Evolutionary conservation across 53 echinoderm and acorn worm species (phyloP), one percentile per base, ranked within the genome.

Genomic region (Echinometra lucunter): DNA sequence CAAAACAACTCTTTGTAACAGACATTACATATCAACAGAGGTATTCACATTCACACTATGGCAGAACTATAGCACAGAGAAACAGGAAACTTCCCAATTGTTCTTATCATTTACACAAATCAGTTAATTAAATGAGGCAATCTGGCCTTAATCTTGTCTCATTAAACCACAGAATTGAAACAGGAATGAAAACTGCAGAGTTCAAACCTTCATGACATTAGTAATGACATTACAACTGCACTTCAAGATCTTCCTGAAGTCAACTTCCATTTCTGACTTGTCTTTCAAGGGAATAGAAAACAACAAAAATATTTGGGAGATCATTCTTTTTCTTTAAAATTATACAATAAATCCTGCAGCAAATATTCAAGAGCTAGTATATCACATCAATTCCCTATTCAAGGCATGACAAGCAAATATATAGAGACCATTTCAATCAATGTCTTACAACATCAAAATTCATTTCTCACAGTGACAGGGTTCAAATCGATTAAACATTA

Each of bases 81-180:
- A n/a, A 85, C n/a, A 85, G 85, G 85, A 53, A 85, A 85, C 12
- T 85, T 85, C 17, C 30, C 45, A 85, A 27, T 85, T 85, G 47
- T 47, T 49, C 49, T 85, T 85, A 85, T 85, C 85, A 49, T n/a
- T 11, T n/a, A 49, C n/a, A n/a, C 85, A 85, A 85, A 85, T 85
- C 85, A 85, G 0, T 49, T 12, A 85, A 85, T 85, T 85, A 85
- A 74, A 81, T 28, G 85, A 49, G 28, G 53, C 85, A 49, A 85
- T 49, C 85, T 85, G 85, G 47, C 49, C 28, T 12, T 49, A 49
- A 45, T 85, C 85, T 28, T 49, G 3, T n/a, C 85, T 49, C 85
- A 85, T 85, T 85, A 85, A 85, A 47, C 0, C 49, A n/a, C 12
- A 53, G 81, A 85, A 85, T 85, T 85, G 49, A 85, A 85, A 28